A percentile compares a stretch with the other conserved stretches of the same genome.
Conservation (phyloP, 2,888 invertebrate genomes). For the Neelides folsomi region DNA sequence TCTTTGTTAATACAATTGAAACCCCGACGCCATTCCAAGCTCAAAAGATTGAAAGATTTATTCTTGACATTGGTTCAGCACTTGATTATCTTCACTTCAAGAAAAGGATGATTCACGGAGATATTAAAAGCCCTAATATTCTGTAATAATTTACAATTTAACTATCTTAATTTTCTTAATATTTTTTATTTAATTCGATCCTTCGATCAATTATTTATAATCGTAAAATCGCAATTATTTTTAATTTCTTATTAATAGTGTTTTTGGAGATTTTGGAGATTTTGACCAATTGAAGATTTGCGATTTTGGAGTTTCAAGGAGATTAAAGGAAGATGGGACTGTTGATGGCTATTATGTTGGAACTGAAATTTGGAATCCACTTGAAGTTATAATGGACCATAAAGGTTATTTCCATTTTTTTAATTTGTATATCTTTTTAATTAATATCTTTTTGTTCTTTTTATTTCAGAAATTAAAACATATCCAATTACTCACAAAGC, state of each 20-base stretch:
- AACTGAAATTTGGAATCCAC: constrained; percentile 64
- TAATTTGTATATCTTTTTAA: neutral
- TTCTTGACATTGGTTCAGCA: constrained; percentile 53
- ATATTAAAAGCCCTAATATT: constrained; percentile 70
- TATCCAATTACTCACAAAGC: constrained; percentile 52
- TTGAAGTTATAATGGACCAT: constrained; percentile 49
- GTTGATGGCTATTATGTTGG: constrained; percentile 55
- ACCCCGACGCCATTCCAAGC: constrained; percentile 48
- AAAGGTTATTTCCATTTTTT: constrained; percentile 8
- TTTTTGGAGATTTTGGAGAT: constrained; percentile 48
- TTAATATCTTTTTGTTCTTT: too few relatives aligned
- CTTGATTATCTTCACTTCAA: constrained; percentile 63
- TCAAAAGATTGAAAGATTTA: constrained; percentile 51
- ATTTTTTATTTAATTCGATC: too few relatives aligned
- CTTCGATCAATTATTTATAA: too few relatives aligned
- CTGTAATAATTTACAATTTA: constrained; percentile 40
- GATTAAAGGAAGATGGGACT: constrained; percentile 50
- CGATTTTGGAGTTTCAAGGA: constrained; percentile 70
- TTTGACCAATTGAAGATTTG: constrained; percentile 64
- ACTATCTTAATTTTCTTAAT: too few relatives aligned
- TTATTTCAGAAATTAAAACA: constrained; percentile 11
- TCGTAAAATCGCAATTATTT: too few relatives aligned
- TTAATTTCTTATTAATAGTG: constrained; percentile 44
- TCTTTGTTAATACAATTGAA: neutral
- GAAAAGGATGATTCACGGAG: constrained; percentile 61